phyloP scores from a whole-genome alignment of 2,113 vertebrate species.

The Nanorana parkeri region DNA sequence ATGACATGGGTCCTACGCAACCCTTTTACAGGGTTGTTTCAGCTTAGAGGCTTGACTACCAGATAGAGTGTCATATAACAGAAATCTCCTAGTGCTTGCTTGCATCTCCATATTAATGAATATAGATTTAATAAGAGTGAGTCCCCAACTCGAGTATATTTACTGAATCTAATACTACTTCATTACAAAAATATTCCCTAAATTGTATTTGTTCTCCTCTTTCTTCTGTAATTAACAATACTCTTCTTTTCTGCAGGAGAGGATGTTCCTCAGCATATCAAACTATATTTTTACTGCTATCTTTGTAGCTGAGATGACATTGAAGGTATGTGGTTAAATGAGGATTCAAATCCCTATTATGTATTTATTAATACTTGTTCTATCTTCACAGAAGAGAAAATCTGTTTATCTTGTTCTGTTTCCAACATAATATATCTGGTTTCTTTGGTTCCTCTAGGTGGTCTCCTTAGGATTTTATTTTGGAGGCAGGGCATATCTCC shows the following conservation, averaged over 20 bases:
- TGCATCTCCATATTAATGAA: no score
- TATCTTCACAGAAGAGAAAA: constrained; percentile 6
- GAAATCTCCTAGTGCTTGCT: no score
- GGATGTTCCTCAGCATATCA: constrained; percentile 92
- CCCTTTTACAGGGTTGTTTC: no score
- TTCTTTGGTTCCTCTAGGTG: constrained; percentile 74
- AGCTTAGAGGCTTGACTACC: no score
- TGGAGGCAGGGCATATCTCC: constrained; percentile 91
- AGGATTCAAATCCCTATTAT: neutral
- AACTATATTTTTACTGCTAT: constrained; percentile 98
- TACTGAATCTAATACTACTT: no score
- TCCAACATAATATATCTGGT: neutral
- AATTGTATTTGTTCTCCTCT: neutral
- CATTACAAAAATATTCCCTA: no score
- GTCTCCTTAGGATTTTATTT: constrained; percentile 94
- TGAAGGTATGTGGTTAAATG: constrained; percentile 82
- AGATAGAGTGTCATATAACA: no score
- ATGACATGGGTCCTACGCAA: no score
- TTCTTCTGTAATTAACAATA: constrained; percentile 35
- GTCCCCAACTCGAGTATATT: no score
- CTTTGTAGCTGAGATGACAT: constrained; percentile 95
- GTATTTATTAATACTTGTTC: constrained; percentile 10
- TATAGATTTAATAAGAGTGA: no score
- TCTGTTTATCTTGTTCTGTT: neutral
- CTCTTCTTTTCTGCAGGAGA: constrained; percentile 74